phyloP scores from a whole-genome alignment of 2,888 invertebrate genomes.

The Synanthedon tipuliformis region DNA sequence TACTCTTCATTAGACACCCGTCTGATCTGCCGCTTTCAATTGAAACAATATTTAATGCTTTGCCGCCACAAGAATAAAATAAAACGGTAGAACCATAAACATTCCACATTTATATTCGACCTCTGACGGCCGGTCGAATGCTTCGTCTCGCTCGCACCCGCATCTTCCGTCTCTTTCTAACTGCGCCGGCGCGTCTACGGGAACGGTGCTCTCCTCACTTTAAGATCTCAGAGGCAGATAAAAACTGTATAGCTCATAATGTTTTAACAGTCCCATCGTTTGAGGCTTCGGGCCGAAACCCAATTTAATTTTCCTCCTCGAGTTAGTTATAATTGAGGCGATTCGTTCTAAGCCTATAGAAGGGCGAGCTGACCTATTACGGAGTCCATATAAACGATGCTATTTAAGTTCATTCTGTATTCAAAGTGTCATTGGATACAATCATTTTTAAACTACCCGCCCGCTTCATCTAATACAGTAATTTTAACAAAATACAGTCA shows the following conservation, averaged over 20 bases:
- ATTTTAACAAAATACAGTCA: too few species aligned
- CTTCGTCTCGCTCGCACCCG: constrained; percentile 26
- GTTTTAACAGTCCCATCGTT: constrained; percentile 61
- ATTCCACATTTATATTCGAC: constrained; percentile 70
- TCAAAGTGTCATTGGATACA: constrained; percentile 24
- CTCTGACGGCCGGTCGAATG: constrained; percentile 52
- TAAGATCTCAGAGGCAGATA: constrained; percentile 58
- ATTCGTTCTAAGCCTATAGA: constrained; percentile 55
- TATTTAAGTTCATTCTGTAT: constrained; percentile 43
- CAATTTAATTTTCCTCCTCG: constrained; percentile 61
- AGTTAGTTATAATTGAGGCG: constrained; percentile 56
- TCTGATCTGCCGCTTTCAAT: constrained; percentile 65
- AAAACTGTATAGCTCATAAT: constrained; percentile 64
- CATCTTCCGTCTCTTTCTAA: constrained; percentile 31
- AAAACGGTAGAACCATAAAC: constrained; percentile 71
- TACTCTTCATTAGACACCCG: constrained; percentile 58
- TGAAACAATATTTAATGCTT: constrained; percentile 69
- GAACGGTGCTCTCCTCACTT: constrained; percentile 32
- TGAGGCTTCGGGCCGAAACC: constrained; percentile 36
- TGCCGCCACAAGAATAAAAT: constrained; percentile 63
- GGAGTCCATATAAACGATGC: constrained; percentile 42
- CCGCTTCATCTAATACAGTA: too few species aligned
- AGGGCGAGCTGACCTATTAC: constrained; percentile 28
- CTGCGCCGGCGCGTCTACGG: constrained; percentile 63
- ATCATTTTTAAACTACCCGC: constrained; percentile 1